Conservation (phyloP, 2,797 vertebrate species). For the Sphenodon punctatus region DNA sequence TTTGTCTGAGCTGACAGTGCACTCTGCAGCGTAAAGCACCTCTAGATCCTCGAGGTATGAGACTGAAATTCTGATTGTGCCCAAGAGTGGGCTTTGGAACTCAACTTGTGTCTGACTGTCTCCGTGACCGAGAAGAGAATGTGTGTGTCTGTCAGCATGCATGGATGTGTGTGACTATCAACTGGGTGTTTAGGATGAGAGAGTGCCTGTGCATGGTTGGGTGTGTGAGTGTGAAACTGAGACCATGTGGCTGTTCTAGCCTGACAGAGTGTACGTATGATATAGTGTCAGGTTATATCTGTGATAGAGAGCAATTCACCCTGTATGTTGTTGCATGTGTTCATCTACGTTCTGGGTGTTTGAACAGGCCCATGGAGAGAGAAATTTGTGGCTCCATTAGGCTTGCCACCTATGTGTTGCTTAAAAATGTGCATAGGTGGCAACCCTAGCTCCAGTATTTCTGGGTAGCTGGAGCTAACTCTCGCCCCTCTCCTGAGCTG, state of each 20-base stretch:
- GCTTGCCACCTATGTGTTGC: no score
- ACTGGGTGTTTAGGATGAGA: no score
- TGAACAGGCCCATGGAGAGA: no score
- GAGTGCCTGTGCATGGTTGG: conserved; percentile 20
- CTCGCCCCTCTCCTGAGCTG: no score
- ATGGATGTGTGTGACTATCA: accelerated
- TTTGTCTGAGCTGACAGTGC: background rate
- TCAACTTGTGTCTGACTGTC: background rate
- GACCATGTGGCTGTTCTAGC: conserved; percentile 54
- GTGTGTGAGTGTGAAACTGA: conserved; percentile 45
- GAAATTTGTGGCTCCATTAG: no score
- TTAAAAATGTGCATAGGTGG: no score
- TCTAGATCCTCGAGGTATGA: background rate
- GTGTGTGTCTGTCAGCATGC: background rate
- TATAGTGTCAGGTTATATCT: conserved; percentile 1
- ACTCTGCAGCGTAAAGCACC: background rate
- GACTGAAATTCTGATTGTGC: background rate
- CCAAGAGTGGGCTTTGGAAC: background rate
- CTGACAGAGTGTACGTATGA: conserved; percentile 44
- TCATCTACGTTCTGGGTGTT: no score
- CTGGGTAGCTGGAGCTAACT: no score
- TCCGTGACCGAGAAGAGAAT: background rate
- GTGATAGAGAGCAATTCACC: conserved; percentile 15
- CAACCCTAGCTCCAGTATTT: no score
- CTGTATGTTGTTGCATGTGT: no score